Evolutionary conservation across 2,797 vertebrate species (phyloP), one percentile per base, ranked within the genome.

Genomic region (Sebastes cheni): DNA sequence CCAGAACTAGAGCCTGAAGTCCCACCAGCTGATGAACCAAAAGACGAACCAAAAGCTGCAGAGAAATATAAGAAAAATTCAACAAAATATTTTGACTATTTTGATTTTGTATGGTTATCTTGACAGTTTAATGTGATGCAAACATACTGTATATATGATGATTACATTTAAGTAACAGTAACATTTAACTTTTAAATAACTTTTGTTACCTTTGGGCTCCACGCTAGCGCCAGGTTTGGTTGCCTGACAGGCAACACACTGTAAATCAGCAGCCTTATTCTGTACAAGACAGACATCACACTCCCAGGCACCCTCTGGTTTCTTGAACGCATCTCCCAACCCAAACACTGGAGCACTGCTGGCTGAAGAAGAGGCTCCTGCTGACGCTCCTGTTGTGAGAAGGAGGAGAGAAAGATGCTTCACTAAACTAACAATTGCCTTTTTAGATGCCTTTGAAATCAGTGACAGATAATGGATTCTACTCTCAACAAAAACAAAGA

Each of bases 241-340:
- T 84, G 65, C 77, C 85, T 95, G 92, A 92, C 98, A 99, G 68
- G 97, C 94, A 59, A 96, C 74, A 85, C 98, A 99, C 90, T 96
- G 92, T 20, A 95, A 86, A 74, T 94, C 95, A 36, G 95, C 95
- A 29, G 95, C 92, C 91, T 97, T 96, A 86, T 99, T 99, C 88
- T 93, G 93, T 54, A 99, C 93, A 13, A 93, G 80, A 93, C 97
- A 99, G 30, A 91, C 91, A 0, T 97, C 97, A 92, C 97, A 98
- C 0, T 98, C 95, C 98, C 98, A 99, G 89, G 94, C 94, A 72
- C 97, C 98, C 80, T 97, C 96, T 0, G 97, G 97, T 83, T 97
- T 98, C 95, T 97, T 99, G 89, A 99, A 99, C 77, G 96, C 97
- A 27, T 98, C 97, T 66, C 92, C 95, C 36, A 98, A 96, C 72